Evolutionary conservation across 1,140 invertebrate species (phyloP).

Genomic region (Contarinia nasturtii): DNA sequence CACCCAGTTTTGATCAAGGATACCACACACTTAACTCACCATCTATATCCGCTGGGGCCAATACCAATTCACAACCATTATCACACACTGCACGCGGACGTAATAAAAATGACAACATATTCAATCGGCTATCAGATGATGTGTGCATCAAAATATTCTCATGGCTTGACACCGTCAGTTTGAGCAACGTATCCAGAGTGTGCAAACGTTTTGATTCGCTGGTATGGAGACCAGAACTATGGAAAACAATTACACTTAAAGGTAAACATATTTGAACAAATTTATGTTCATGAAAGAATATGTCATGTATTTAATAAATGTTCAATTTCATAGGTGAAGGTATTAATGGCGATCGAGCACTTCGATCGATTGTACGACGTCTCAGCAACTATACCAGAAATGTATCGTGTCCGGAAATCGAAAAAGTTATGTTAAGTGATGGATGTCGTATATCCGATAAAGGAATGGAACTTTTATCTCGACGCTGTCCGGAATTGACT

Average conservation of each 20-base stretch:
- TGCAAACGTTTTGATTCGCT: slow-evolving; percentile 64
- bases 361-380: slow-evolving; percentile 40
- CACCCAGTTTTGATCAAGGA: slow-evolving; percentile 47
- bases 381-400: slow-evolving; percentile 34
- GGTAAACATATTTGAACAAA: too few relatives aligned
- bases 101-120: slow-evolving; percentile 17
- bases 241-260: slow-evolving; percentile 45
- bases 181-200: slow-evolving; percentile 61
- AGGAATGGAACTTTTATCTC: slow-evolving; percentile 43
- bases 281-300: not conserved
- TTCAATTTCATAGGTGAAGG: slow-evolving; percentile 19
- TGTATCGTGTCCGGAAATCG: slow-evolving; percentile 36
- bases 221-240: slow-evolving; percentile 60
- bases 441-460: slow-evolving; percentile 57
- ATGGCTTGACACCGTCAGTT: slow-evolving; percentile 54
- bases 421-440: slow-evolving; percentile 45
- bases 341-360: slow-evolving; percentile 44
- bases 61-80: slow-evolving; percentile 6
- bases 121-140: slow-evolving; percentile 33
- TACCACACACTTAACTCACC: slow-evolving; percentile 51
- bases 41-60: slow-evolving; percentile 18
- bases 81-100: slow-evolving; percentile 21
- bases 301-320: not conserved
- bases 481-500: slow-evolving; percentile 49
- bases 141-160: slow-evolving; percentile 42